Evolutionary conservation across 2,113 vertebrate genomes (phyloP).

Genomic region (Aphelocoma coerulescens): DNA sequence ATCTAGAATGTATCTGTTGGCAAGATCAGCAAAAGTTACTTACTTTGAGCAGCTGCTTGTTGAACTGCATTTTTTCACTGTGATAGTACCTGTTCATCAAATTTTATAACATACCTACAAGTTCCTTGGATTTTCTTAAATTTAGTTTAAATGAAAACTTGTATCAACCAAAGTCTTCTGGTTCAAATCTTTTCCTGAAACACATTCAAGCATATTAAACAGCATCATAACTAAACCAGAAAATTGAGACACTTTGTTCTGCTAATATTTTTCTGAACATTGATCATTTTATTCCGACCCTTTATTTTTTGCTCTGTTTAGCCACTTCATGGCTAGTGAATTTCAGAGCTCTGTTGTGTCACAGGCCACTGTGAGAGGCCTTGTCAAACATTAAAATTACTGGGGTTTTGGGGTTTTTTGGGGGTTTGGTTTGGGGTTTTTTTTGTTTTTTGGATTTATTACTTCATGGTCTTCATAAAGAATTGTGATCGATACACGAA

Average conservation of each 20-base stretch:
- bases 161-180: not conserved
- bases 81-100: not conserved
- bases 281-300: not conserved
- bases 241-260: not conserved
- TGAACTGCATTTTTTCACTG: not conserved
- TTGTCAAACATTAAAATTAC: not conserved
- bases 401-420: rapidly evolving
- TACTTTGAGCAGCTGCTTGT: not conserved
- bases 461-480: not conserved
- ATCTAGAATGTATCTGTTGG: not conserved
- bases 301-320: not conserved
- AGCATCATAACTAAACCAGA: not conserved
- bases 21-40: not conserved
- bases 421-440: rapidly evolving
- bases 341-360: not conserved
- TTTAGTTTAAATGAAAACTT: not conserved
- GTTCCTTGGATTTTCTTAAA: not conserved
- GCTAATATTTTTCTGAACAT: not conserved
- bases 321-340: not conserved
- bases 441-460: not conserved
- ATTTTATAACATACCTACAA: not conserved
- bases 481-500: not conserved
- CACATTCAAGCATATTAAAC: not conserved
- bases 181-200: not conserved
- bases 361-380: not conserved